Evolutionary conservation across 2,797 vertebrate genomes (phyloP).

Genomic region (Hydrophis major): DNA sequence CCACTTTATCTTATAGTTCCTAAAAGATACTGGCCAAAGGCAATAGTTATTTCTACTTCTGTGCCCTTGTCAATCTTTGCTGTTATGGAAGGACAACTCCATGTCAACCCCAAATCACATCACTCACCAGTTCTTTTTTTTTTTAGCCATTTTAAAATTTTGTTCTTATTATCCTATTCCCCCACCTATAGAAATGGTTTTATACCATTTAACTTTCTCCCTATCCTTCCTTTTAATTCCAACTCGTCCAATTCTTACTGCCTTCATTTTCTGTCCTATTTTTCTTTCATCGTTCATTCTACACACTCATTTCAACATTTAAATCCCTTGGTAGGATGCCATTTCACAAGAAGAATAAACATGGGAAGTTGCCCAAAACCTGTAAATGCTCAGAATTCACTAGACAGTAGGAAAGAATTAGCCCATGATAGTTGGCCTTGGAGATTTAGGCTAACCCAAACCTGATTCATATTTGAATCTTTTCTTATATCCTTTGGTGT

Average conservation of each 20-base stretch:
- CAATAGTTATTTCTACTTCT: background rate
- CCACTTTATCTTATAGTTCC: background rate
- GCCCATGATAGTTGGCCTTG: background rate
- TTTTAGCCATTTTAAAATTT: background rate
- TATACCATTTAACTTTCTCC: background rate
- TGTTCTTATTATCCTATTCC: background rate
- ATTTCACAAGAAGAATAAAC: background rate
- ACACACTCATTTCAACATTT: background rate
- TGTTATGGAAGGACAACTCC: background rate
- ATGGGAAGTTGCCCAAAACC: background rate
- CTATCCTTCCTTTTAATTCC: background rate
- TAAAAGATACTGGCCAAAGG: background rate
- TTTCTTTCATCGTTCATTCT: background rate
- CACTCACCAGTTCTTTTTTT: background rate
- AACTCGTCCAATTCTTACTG: background rate
- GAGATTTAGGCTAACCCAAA: background rate
- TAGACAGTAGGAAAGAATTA: background rate
- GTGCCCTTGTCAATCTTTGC: background rate
- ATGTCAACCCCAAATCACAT: background rate
- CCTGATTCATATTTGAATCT: background rate
- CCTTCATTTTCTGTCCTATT: background rate
- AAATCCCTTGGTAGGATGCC: background rate
- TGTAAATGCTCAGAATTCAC: background rate
- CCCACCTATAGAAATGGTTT: background rate
- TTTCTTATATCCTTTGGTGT: background rate